Evolutionary conservation across 2,113 vertebrate genomes (phyloP).

Genomic region (Triplophysa rosa): DNA sequence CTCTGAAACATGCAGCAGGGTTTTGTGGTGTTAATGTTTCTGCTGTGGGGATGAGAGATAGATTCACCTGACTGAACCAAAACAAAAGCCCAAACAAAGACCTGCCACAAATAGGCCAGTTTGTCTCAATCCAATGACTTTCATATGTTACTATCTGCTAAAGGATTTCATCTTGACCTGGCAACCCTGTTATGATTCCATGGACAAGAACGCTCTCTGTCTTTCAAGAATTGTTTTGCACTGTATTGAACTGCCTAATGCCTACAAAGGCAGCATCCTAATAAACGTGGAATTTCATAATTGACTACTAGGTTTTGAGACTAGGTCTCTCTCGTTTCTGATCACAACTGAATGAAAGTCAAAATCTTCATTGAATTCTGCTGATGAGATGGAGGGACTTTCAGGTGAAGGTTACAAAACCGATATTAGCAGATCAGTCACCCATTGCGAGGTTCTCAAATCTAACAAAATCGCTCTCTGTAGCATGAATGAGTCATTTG

Average conservation of each 20-base stretch:
- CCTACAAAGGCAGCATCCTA: too few relatives aligned
- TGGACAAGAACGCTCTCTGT: conserved; percentile 8
- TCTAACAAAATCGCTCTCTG: conserved; percentile 45
- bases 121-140: conserved; percentile 45
- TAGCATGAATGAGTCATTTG: conserved; percentile 47
- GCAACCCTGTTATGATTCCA: conserved; percentile 2
- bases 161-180: conserved; percentile 24
- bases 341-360: conserved; percentile 5
- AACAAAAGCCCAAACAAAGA: conserved; percentile 57
- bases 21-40: conserved; percentile 54
- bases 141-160: conserved; percentile 46
- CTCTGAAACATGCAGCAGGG: conserved; percentile 36
- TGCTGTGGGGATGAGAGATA: conserved; percentile 51
- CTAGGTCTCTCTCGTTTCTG: not conserved
- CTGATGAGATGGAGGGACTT: conserved; percentile 1
- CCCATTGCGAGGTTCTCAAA: conserved; percentile 26
- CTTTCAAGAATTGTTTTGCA: not conserved
- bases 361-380: conserved; percentile 20
- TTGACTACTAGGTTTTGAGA: not conserved
- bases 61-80: conserved; percentile 54
- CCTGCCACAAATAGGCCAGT: conserved; percentile 36
- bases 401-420: conserved; percentile 43
- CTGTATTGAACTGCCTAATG: too few relatives aligned
- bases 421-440: conserved; percentile 17
- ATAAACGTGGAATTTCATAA: not conserved